These are phyloP conservation scores for Loris lydekkerianus DNA, from an alignment of 2,797 vertebrate species.

Conservation along the genomic window DNA sequence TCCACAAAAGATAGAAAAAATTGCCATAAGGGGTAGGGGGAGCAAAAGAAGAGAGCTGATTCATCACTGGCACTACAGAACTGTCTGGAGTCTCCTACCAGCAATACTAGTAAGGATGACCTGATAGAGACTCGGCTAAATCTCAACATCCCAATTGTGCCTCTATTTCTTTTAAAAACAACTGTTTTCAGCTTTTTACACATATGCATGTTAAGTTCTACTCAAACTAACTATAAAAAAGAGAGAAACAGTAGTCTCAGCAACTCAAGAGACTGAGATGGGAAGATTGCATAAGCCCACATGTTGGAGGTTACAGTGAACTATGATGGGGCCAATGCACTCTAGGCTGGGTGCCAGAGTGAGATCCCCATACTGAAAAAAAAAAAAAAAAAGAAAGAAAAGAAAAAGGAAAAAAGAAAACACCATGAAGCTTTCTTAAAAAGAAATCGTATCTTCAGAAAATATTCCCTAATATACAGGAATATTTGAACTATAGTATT, in stretches of 20 bases:
- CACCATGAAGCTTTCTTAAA: conserved; percentile 59
- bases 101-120: neutral
- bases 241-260: neutral
- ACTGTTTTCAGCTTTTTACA: conserved; percentile 1
- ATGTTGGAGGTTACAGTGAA: neutral
- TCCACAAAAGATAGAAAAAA: neutral
- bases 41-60: conserved; percentile 23
- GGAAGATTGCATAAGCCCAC: neutral
- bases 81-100: neutral
- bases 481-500: conserved; percentile 60
- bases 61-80: conserved; percentile 49
- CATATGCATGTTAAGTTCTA: conserved; percentile 5
- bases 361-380: neutral
- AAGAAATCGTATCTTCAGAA: conserved; percentile 63
- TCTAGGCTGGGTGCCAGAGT: neutral
- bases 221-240: conserved; percentile 47
- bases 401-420: neutral
- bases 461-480: conserved; percentile 59
- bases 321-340: neutral
- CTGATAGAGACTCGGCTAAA: conserved; percentile 18
- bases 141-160: neutral
- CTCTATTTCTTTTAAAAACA: conserved; percentile 38
- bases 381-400: neutral
- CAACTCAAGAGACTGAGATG: neutral
- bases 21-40: neutral